phyloP scores from a whole-genome alignment of 2,888 invertebrate genomes.

The Calameuta idolon region DNA sequence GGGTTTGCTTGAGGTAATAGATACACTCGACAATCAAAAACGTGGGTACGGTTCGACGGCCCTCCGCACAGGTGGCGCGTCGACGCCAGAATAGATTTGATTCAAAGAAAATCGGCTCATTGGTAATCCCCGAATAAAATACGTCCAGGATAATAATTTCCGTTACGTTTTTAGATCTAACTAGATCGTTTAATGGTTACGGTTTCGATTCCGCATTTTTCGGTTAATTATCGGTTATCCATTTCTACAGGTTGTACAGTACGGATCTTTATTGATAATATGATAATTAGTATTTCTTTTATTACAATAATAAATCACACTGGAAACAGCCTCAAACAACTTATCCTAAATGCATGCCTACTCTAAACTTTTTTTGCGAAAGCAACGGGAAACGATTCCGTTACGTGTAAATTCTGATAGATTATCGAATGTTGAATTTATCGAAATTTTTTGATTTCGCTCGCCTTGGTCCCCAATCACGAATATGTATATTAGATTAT shows the following conservation, averaged over 20 bases:
- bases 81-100: no score
- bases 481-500: conserved; percentile 34
- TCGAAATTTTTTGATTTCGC: conserved; percentile 16
- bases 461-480: conserved; percentile 48
- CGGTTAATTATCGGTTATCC: no score
- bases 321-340: conserved; percentile 41
- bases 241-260: background rate
- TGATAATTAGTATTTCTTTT: background rate
- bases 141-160: no score
- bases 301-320: conserved; percentile 28
- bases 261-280: background rate
- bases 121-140: no score
- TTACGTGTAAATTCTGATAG: conserved; percentile 12
- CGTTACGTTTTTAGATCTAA: no score
- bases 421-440: conserved; percentile 5
- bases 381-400: conserved; percentile 2
- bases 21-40: no score
- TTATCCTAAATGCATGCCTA: conserved; percentile 18
- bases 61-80: no score
- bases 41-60: no score
- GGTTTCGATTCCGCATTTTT: no score
- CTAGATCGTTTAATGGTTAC: no score
- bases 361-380: background rate
- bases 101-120: no score
- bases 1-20: no score